Evolutionary conservation across 2,888 invertebrate species (phyloP), one percentile per base, ranked within the genome.

Genomic region (Notodonta ziczac): DNA sequence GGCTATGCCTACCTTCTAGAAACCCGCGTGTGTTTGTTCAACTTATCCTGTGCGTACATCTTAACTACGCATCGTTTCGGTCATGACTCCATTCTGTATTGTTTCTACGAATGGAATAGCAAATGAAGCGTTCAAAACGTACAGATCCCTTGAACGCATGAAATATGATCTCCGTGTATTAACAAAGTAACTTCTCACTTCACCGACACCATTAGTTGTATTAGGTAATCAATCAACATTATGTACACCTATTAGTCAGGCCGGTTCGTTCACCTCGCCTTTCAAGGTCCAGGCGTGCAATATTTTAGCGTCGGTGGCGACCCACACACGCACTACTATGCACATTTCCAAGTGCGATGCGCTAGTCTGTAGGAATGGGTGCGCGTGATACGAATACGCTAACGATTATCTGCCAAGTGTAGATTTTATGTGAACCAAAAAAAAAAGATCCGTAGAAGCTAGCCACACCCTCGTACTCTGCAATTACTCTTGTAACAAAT

Each of bases 271-370:
- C 84, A 92, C 87, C 90, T 83, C 83, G 67, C 74, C 83, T 80
- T 85, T 85, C 89, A 90, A 91, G 90, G 91, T 84, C 86, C 74
- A 72, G 67, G 68, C 81, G 72, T 76, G 83, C 81, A 86, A 86
- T 88, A 87, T 85, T 85, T 87, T 85, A 78, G 86, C 85, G 83
- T 87, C 81, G 80, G 76, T 80, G 77, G 77, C 84, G 80, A 84
- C 85, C 85, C 84, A 85, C 90, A 85, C 88, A 84, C 80, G 85
- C 86, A 82, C 79, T 84, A 80, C 78, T 81, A 84, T 86, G 88
- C 89, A 89, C 88, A 89, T 85, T 85, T 84, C 87, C 86, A 88
- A 87, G 89, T 85, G 85, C 87, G 84, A 87, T 91, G 90, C 90
- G 88, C 90, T 90, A 89, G 86, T 81, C 86, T 84, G 87, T 81